These are phyloP conservation scores for Alosa alosa DNA, from an alignment of 2,113 vertebrate genomes.

Conservation along the genomic window DNA sequence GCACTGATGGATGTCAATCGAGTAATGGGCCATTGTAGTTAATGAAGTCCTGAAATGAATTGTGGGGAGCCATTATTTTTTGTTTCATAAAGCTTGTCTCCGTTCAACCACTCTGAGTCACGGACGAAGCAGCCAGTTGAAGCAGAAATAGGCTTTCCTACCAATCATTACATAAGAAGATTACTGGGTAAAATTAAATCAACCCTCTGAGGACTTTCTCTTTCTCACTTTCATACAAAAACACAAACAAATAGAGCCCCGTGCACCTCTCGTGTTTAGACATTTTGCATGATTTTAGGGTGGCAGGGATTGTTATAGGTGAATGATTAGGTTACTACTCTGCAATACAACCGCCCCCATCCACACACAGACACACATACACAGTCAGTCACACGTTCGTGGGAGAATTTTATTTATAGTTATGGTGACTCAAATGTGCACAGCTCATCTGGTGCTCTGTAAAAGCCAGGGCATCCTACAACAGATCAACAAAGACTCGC, in stretches of 20 bases:
- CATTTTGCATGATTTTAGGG: background rate
- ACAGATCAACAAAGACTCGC: background rate
- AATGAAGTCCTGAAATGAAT: background rate
- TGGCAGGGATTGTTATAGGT: background rate
- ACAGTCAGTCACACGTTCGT: background rate
- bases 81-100: background rate
- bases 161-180: slow-evolving; percentile 30
- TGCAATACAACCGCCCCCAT: background rate
- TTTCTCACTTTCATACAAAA: background rate
- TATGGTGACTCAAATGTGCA: background rate
- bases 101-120: background rate
- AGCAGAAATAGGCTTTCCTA: slow-evolving; percentile 22
- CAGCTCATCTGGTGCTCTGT: background rate
- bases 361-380: background rate
- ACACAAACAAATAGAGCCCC: background rate
- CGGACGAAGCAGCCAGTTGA: background rate
- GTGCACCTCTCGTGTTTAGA: background rate
- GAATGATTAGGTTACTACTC: background rate
- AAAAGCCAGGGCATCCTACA: background rate
- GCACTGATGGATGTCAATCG: too few relatives aligned
- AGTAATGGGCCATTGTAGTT: background rate
- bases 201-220: background rate
- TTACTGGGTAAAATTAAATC: slow-evolving; percentile 17
- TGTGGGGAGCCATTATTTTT: background rate
- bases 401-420: background rate